phyloP scores from a whole-genome alignment of 2,797 vertebrate genomes.

The Pseudochromis fuscus region DNA sequence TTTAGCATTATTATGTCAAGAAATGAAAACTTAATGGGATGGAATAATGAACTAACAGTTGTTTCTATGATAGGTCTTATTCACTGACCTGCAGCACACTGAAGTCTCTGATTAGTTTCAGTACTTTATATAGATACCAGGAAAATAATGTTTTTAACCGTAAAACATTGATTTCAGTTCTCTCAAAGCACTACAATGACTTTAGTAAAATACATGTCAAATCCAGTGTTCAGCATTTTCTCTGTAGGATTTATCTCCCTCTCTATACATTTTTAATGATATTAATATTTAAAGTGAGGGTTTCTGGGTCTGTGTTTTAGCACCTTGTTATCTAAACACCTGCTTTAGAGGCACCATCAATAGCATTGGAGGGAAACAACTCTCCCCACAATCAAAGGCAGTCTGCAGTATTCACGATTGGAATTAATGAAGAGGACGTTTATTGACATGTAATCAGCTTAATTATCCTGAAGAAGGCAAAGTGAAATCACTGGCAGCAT shows the following conservation, averaged over 20 bases:
- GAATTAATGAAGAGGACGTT: constrained; percentile 57
- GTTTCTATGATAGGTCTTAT: too few relatives aligned
- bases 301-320: not conserved
- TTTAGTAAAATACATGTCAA: not conserved
- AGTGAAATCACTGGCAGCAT: constrained; percentile 55
- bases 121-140: not conserved
- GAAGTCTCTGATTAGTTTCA: too few relatives aligned
- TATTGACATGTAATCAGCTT: constrained; percentile 68
- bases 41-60: too few relatives aligned
- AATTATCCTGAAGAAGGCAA: constrained; percentile 69
- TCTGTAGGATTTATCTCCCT: not conserved
- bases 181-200: not conserved
- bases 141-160: not conserved
- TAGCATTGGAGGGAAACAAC: constrained; percentile 6
- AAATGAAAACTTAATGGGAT: too few relatives aligned
- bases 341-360: constrained; percentile 13
- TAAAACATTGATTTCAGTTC: not conserved
- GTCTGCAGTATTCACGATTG: constrained; percentile 24
- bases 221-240: not conserved
- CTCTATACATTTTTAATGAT: not conserved
- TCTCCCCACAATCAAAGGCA: constrained; percentile 32
- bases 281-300: not conserved
- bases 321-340: constrained; percentile 20
- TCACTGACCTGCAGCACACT: too few relatives aligned
- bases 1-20: too few relatives aligned